Evolutionary conservation across 2,797 vertebrate genomes (phyloP).

Genomic region (Botia kubotai): DNA sequence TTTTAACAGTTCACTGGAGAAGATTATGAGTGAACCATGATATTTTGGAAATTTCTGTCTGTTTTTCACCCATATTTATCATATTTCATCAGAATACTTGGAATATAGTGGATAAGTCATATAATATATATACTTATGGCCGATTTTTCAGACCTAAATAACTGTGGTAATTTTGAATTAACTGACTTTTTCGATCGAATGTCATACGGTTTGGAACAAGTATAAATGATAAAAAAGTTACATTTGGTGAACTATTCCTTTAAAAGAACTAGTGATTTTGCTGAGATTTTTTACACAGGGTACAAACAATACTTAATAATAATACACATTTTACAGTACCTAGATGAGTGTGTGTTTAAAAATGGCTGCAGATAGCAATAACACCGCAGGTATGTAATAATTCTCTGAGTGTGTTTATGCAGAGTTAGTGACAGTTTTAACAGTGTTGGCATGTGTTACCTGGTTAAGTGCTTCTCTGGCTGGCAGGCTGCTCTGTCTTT

Average conservation of each 20-base stretch:
- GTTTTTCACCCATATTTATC: no score
- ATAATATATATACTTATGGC: no score
- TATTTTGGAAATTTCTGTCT: no score
- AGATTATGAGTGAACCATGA: no score
- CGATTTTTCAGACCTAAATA: no score
- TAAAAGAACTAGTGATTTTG: background rate
- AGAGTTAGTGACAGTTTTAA: conserved; percentile 3
- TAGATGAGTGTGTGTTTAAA: conserved; percentile 2
- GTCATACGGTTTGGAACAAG: background rate
- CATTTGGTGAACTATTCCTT: background rate
- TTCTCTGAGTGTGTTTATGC: conserved; percentile 16
- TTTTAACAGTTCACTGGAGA: no score
- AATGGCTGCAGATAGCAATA: conserved; percentile 5
- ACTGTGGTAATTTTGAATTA: no score
- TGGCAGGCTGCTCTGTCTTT: conserved; percentile 87
- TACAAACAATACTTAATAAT: background rate
- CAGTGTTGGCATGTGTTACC: conserved; percentile 70
- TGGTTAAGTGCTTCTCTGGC: conserved; percentile 83
- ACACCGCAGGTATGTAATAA: background rate
- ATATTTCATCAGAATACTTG: no score
- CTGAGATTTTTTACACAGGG: background rate
- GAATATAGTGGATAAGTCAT: no score
- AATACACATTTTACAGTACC: background rate
- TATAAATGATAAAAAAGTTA: no score
- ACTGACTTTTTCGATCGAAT: no score